Evolutionary conservation across 2,888 invertebrate genomes (phyloP).

Genomic region (Tiphia femorata): DNA sequence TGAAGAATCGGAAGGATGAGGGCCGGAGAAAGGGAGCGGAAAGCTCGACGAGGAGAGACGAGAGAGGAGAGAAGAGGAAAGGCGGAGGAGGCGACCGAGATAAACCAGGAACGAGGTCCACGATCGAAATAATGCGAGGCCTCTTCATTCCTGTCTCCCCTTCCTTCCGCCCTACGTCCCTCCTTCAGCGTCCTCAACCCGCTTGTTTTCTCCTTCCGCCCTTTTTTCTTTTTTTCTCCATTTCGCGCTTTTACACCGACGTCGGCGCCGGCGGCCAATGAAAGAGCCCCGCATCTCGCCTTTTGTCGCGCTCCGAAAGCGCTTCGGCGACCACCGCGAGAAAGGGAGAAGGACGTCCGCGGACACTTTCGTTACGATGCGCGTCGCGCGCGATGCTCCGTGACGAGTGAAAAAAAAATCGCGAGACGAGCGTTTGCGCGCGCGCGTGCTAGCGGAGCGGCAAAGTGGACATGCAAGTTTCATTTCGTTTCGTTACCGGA

Average conservation of each 20-base stretch:
- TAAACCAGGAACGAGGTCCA: constrained; percentile 30
- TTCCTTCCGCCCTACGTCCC: neutral
- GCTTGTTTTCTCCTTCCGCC: constrained; percentile 21
- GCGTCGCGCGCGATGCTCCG: neutral
- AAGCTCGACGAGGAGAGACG: constrained; percentile 12
- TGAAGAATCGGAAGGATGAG: constrained; percentile 9
- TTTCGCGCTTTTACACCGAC: constrained; percentile 53
- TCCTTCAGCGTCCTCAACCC: constrained; percentile 6
- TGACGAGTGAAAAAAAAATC: neutral
- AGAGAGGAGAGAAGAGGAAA: constrained; percentile 4
- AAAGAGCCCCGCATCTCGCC: constrained; percentile 62
- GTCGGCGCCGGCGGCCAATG: constrained; percentile 58
- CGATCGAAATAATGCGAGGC: constrained; percentile 53
- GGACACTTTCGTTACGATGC: neutral
- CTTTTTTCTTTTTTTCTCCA: constrained; percentile 51
- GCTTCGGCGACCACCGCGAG: neutral
- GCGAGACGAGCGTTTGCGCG: no score
- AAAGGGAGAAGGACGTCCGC: neutral
- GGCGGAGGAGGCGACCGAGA: constrained; percentile 6
- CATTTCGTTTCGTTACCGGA: no score
- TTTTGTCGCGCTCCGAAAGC: constrained; percentile 53
- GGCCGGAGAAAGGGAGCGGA: neutral
- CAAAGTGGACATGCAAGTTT: no score
- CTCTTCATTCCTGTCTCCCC: constrained; percentile 35
- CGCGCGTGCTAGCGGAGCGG: no score